Conservation (phyloP, 2,888 invertebrate genomes). For the Opisthograptis luteolata region DNA sequence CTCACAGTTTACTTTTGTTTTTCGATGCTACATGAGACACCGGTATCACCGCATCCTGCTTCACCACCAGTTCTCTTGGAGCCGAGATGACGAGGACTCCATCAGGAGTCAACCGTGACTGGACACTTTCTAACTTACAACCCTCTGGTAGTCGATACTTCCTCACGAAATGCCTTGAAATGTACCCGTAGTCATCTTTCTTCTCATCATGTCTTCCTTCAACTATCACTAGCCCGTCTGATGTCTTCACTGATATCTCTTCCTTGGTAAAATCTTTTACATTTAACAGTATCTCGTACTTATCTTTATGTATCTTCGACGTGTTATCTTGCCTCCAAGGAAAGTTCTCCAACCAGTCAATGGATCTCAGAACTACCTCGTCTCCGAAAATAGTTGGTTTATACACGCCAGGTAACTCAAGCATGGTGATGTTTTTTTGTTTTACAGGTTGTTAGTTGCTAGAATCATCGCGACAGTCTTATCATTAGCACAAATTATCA, state of each 20-base stretch:
- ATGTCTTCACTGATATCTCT: constrained; percentile 57
- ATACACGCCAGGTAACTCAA: constrained; percentile 30
- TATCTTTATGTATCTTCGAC: constrained; percentile 50
- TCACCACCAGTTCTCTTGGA: constrained; percentile 47
- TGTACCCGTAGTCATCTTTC: constrained; percentile 61
- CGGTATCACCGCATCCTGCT: constrained; percentile 62
- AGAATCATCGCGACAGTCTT: no score
- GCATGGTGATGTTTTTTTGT: constrained; percentile 19
- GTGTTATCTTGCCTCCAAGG: constrained; percentile 63
- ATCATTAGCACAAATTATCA: no score
- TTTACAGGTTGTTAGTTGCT: constrained; percentile 7
- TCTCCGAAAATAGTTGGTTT: constrained; percentile 59
- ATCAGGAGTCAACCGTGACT: constrained; percentile 58
- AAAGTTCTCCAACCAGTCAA: constrained; percentile 70
- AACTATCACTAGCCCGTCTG: constrained; percentile 57
- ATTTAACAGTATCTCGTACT: constrained; percentile 59
- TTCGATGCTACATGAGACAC: constrained; percentile 52
- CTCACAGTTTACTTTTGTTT: constrained; percentile 58
- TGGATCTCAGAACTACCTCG: constrained; percentile 63
- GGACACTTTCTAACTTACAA: constrained; percentile 53
- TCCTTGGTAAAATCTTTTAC: constrained; percentile 62
- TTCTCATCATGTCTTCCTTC: constrained; percentile 69
- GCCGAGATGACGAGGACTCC: constrained; percentile 58
- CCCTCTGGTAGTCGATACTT: constrained; percentile 60
- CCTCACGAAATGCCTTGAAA: constrained; percentile 62